Percentiles rank a stretch among this genome's conserved stretches.
These are phyloP conservation scores for Helostoma temminkii DNA, from an alignment of 2,797 vertebrate genomes.

Conservation along the genomic window DNA sequence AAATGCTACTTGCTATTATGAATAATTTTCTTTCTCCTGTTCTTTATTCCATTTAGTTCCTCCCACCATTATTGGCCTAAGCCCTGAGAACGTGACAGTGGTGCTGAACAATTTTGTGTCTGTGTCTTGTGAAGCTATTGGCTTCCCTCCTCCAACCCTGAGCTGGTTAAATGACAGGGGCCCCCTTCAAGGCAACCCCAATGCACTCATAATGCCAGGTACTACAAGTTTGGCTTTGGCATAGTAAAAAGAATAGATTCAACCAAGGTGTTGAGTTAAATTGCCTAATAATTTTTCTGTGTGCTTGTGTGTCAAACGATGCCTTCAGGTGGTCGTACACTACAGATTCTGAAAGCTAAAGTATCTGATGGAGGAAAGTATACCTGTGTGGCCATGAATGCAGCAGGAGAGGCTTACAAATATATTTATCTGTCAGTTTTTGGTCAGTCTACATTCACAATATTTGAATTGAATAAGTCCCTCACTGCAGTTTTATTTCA, in stretches of 20 bases:
- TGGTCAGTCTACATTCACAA: slow-evolving; percentile 82
- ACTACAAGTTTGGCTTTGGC: neutral
- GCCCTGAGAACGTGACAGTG: slow-evolving; percentile 90
- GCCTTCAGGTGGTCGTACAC: slow-evolving; percentile 88
- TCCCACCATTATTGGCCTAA: slow-evolving; percentile 87
- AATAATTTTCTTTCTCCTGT: neutral
- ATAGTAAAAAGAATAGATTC: neutral
- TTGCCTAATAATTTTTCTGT: neutral
- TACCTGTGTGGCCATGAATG: slow-evolving; percentile 91
- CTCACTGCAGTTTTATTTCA: neutral
- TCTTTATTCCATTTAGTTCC: slow-evolving; percentile 83
- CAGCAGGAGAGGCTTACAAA: slow-evolving; percentile 93
- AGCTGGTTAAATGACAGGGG: slow-evolving; percentile 93
- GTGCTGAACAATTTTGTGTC: slow-evolving; percentile 95
- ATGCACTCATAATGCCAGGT: slow-evolving; percentile 93
- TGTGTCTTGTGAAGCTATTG: slow-evolving; percentile 92
- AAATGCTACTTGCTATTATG: neutral
- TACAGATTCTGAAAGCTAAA: slow-evolving; percentile 92
- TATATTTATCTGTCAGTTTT: slow-evolving; percentile 90
- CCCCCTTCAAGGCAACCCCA: slow-evolving; percentile 83
- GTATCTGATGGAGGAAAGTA: slow-evolving; percentile 93
- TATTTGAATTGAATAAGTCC: neutral
- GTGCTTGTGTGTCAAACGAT: slow-evolving; percentile 21
- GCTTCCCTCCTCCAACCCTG: slow-evolving; percentile 93
- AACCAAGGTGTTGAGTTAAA: neutral